Base-by-base conservation (phyloP, 1,140 invertebrate genomes). In the Cyclargus thomasi region DNA sequence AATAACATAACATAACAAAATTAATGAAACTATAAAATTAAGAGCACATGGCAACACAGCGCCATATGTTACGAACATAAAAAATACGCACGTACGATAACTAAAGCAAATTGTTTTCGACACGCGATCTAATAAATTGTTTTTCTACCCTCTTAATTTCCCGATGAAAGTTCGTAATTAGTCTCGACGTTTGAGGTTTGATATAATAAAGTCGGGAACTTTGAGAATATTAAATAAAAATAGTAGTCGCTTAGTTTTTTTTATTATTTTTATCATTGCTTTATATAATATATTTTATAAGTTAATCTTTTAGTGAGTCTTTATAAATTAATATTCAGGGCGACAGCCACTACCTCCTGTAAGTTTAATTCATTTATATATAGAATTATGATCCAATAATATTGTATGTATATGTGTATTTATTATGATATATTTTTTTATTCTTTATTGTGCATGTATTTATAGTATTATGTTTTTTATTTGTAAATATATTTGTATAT, bases 91-190 rank as follows among this genome's bases (percentile, higher is more conserved):
- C 18, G 18, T 20, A 20, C 20, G 17, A 29, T 29, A 29, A 29
- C 29, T 59, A 16, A 47, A 47, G 21, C 18, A 20, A 21, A 59
- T 59, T 21, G 55, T 59, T 59, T 59, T 22, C 17, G 55, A 21
- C 55, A 59, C 55, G 55, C 55, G 55, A 59, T 59, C 55, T 20
- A 22, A 20, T 20, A 20, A 11, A 59, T 21, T 59, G 17, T 59
- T 59, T 59, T 59, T 59, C 55, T 21, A 59, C 55, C 55, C 55
- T 20, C 18, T 21, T 59, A 59, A 59, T 59, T 59, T 59, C 55
- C 20, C 20, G 18, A 59, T 59, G 55, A 59, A 59, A 59, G 55
- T 59, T 59, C 18, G 17, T 59, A 59, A 59, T 59, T 59, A 20
- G 55, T 59, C n/a, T 17, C 11, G 17, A 59, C 5, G 18, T 20